Evolutionary conservation across 1,140 invertebrate genomes (phyloP).

Genomic region (Callitettix versicolor): DNA sequence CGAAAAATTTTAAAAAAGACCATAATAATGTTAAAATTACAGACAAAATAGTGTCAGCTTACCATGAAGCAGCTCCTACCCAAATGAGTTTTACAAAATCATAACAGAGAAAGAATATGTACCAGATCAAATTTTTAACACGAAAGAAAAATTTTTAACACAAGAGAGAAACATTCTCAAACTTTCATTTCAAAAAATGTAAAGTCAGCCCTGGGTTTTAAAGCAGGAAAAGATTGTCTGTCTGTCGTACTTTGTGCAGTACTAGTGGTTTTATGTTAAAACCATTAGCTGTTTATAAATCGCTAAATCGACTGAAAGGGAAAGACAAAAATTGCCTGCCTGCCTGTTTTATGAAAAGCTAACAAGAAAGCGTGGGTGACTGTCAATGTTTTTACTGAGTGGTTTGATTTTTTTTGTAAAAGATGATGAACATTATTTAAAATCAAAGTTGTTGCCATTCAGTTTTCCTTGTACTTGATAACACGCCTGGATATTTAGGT

Average conservation of each 20-base stretch:
- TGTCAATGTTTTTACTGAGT: constrained; percentile 29
- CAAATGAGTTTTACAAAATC: not conserved
- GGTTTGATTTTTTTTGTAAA: constrained; percentile 31
- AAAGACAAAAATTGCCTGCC: constrained; percentile 20
- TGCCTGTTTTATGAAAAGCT: constrained; percentile 32
- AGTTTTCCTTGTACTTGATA: constrained; percentile 37
- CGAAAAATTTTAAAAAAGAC: not conserved
- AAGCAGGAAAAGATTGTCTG: constrained; percentile 25
- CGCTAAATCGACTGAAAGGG: constrained; percentile 22
- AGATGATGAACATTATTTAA: constrained; percentile 28
- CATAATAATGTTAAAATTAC: not conserved
- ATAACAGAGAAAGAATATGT: not conserved
- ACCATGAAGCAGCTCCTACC: not conserved
- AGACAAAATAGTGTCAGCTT: not conserved
- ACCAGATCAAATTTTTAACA: not conserved
- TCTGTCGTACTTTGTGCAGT: constrained; percentile 26
- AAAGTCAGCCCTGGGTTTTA: constrained; percentile 22
- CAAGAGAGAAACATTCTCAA: not conserved
- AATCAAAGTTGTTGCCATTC: constrained; percentile 31
- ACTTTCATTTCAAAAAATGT: not conserved
- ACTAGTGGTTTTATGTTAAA: constrained; percentile 26
- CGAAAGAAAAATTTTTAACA: not conserved
- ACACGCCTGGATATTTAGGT: constrained; percentile 31
- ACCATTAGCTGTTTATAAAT: constrained; percentile 26
- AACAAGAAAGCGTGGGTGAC: constrained; percentile 33